Base-by-base conservation (phyloP, 2,797 vertebrate species). In the Phyllotis vaccarum region DNA sequence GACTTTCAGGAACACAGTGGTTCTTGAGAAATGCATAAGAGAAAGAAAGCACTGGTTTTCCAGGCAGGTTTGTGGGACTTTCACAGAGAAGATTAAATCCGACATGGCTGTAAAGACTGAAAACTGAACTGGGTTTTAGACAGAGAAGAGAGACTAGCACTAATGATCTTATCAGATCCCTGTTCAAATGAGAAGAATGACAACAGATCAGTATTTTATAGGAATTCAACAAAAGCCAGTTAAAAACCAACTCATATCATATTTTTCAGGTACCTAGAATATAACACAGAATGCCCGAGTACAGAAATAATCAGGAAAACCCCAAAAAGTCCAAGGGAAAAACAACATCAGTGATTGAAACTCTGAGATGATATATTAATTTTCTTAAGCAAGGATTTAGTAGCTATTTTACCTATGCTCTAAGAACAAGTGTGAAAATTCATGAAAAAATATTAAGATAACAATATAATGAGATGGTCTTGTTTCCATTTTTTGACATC, bases 251-350 rank as follows among this genome's bases (percentile, higher is more conserved):
- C 46, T 62, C 5, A 29, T 21, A 94, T 40, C 22, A 37, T 66
- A 72, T 76, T 52, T 54, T 86, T 85, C 75, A 91, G 49, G 52
- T 72, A 27, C 37, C 66, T 24, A 89, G 7, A 22, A 34, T 54
- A 86, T n/a, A 90, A 40, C 13, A 10, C 14, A 52, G 75, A 83
- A 66, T 90, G 64, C 82, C 46, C 89, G n/a, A 96, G 49, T 17
- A 68, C 37, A 62, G 31, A 90, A 49, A 78, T n/a, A 87, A 54
- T 17, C 12, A 89, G 27, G 3, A 96, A 85, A 89, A 81, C 58
- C 60, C 91, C 13, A 81, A 81, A 54, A 75, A 81, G 24, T 13
- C 1, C 5, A n/a, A n/a, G n/a, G n/a, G 19, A 58, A 58, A 58
- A 56, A 56, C 17, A 22, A 90, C 0, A 88, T 3, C 19, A 60